Base-by-base conservation (phyloP, 2,797 vertebrate genomes). In the Gymnothorax reevesii region DNA sequence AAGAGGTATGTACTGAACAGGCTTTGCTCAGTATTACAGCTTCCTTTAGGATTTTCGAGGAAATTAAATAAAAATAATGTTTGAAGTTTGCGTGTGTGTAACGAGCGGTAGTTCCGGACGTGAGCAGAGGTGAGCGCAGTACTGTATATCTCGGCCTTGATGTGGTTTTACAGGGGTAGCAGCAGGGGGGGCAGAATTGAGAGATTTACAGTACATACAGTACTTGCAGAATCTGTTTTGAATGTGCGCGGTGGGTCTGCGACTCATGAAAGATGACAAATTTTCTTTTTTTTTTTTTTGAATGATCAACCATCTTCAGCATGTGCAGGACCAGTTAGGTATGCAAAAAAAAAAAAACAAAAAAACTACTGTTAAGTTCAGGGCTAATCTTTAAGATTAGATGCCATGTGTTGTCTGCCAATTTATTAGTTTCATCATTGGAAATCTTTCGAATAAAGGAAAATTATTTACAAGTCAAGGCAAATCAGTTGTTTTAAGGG, bases 21-120 rank as follows among this genome's bases (percentile, higher is more conserved):
- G 64, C 75, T 57, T 15, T 17, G 84, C n/a, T 80, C 83, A 83
- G 42, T 83, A 62, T 17, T 49, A 59, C 62, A 27, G 85, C n/a
- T 64, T 83, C 54, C 66, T 88, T 25, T 15, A 64, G 8, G 85
- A 62, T 71, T 86, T 62, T n/a, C 20, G 84, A 42, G 62, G 82
- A 83, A 86, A 88, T 88, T 49, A 88, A 88, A 86, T 75, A 88
- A 79, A 88, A 85, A 85, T 85, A 85, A 54, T n/a, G 17, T 57
- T 3, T 57, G 27, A 79, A 42, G 57, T 60, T 10, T 60, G 71
- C 57, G 66, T 85, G 84, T 57, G 84, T 27, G 57, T 42, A 71
- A 85, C 64, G 10, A n/a, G 71, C 10, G 27, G 15, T 49, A 10
- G 71, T 6, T 57, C 7, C 8, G 15, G 33, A 57, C 84, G 62